Conservation (phyloP, 2,797 vertebrate species). For the Molossus molossus region DNA sequence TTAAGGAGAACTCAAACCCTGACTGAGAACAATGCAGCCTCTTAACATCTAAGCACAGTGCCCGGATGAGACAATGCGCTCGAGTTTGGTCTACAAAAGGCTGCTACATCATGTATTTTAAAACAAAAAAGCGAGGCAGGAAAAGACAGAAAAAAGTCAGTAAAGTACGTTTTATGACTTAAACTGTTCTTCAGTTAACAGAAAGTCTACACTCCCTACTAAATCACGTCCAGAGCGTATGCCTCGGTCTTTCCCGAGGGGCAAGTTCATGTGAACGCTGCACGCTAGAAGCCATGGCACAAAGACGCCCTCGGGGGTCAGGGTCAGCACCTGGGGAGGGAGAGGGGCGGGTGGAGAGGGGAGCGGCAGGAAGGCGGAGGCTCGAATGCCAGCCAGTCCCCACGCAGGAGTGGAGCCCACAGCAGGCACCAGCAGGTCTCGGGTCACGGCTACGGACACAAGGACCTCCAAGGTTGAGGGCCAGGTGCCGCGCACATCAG, state of each 20-base stretch:
- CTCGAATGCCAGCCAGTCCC: accelerated
- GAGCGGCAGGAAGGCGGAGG: too few relatives aligned
- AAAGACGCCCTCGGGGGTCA: too few relatives aligned
- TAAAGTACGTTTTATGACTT: accelerated
- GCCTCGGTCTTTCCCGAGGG: neutral
- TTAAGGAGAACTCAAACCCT: neutral
- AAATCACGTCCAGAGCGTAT: too few relatives aligned
- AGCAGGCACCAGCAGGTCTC: accelerated
- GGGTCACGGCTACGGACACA: accelerated
- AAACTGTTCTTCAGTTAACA: neutral
- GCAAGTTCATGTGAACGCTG: neutral
- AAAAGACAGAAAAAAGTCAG: neutral
- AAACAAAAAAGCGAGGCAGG: neutral
- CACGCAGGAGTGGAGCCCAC: accelerated
- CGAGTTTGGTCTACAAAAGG: accelerated
- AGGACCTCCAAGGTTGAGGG: neutral
- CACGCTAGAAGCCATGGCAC: too few relatives aligned
- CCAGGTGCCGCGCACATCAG: neutral
- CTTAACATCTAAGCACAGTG: accelerated
- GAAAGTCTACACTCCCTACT: neutral
- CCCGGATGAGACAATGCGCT: accelerated
- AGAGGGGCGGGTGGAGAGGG: neutral
- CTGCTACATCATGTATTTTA: accelerated
- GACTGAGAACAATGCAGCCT: neutral
- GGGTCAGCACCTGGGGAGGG: accelerated